phyloP scores from a whole-genome alignment of 1,140 invertebrate genomes.

The Ceratina calcarata region DNA sequence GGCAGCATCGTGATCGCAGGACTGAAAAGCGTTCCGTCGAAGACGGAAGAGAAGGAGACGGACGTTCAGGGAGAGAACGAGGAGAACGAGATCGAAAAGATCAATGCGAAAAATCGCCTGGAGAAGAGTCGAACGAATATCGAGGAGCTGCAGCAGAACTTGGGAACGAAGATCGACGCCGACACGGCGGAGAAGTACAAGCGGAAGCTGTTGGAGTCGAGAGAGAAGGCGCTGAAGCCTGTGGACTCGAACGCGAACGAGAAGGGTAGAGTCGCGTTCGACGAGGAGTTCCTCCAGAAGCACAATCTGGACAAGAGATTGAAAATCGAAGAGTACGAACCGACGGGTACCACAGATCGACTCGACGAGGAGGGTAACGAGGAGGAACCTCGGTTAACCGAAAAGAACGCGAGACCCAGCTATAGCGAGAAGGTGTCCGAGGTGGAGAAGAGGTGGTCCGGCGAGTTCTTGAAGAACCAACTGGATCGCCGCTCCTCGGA shows the following conservation, averaged over 20 bases:
- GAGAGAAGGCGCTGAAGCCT: constrained; percentile 16
- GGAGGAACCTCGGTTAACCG: neutral
- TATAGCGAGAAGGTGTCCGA: constrained; percentile 73
- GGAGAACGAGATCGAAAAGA: neutral
- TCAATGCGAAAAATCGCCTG: constrained; percentile 4
- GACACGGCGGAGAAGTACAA: constrained; percentile 70
- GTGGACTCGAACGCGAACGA: constrained; percentile 52
- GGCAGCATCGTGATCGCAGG: constrained; percentile 26
- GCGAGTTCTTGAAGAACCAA: constrained; percentile 70
- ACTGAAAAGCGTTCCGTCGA: neutral
- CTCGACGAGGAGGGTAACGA: constrained; percentile 32
- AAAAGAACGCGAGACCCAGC: constrained; percentile 31
- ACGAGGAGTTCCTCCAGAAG: constrained; percentile 68
- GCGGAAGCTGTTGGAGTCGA: constrained; percentile 51
- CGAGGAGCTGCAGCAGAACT: constrained; percentile 69
- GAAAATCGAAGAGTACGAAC: constrained; percentile 68
- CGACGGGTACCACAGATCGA: constrained; percentile 54
- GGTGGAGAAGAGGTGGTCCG: constrained; percentile 75
- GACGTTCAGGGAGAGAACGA: neutral
- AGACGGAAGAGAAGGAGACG: too few species aligned
- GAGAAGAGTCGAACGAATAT: constrained; percentile 67
- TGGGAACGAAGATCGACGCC: constrained; percentile 69
- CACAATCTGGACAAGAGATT: constrained; percentile 68
- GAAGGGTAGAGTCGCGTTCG: constrained; percentile 63
- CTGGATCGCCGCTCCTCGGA: constrained; percentile 70